Percentiles rank a stretch among this genome's conserved stretches.
Conservation (phyloP, 2,888 invertebrate genomes). For the Catocala sponsa region DNA sequence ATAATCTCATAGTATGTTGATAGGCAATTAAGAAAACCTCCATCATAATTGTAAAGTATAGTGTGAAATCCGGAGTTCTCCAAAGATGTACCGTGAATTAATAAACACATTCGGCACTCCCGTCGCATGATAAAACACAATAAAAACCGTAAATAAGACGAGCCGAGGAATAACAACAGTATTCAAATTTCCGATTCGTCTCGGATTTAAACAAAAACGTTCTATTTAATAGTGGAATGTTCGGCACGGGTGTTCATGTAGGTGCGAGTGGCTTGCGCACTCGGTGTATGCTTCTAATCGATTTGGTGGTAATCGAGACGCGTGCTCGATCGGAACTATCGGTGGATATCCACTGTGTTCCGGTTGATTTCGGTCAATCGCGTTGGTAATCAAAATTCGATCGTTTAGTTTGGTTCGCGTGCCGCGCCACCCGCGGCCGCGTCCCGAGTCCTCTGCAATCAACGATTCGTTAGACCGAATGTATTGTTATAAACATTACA, state of each 20-base stretch:
- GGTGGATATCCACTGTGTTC: constrained; percentile 63
- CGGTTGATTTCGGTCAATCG: constrained; percentile 72
- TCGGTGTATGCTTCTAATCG: constrained; percentile 73
- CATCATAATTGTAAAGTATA: constrained; percentile 59
- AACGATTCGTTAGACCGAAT: constrained; percentile 73
- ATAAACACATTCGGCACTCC: constrained; percentile 80
- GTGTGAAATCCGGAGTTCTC: constrained; percentile 73
- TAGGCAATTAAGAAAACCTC: constrained; percentile 52
- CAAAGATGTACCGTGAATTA: constrained; percentile 76
- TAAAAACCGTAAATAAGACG: constrained; percentile 81
- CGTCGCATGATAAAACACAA: constrained; percentile 80
- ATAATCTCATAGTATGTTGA: constrained; percentile 42
- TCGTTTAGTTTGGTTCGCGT: constrained; percentile 71
- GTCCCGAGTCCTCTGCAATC: constrained; percentile 66
- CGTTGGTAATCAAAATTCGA: constrained; percentile 66
- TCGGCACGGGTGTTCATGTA: constrained; percentile 72
- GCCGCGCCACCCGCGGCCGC: constrained; percentile 55
- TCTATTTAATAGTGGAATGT: constrained; percentile 83
- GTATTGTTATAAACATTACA: constrained; percentile 60
- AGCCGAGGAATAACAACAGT: constrained; percentile 80
- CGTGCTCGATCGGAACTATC: constrained; percentile 71
- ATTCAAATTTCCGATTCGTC: constrained; percentile 85
- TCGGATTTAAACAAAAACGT: constrained; percentile 87
- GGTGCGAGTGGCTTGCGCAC: constrained; percentile 48
- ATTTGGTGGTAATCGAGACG: constrained; percentile 78